These are phyloP conservation scores for Enteromius fasciolatus DNA, from an alignment of 2,797 vertebrate species.

Conservation along the genomic window DNA sequence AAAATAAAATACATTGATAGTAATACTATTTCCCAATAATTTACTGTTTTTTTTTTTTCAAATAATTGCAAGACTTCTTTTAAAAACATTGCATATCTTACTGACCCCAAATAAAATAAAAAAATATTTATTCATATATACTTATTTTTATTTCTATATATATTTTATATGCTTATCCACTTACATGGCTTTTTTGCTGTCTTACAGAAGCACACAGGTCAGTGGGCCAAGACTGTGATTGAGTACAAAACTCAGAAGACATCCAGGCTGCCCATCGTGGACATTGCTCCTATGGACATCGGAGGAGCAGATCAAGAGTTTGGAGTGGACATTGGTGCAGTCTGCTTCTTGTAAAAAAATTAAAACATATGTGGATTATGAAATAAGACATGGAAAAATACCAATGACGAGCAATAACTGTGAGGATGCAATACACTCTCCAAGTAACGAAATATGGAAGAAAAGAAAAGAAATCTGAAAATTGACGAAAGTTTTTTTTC, in stretches of 20 bases:
- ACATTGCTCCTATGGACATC: conserved; percentile 98
- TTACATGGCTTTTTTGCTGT: conserved; percentile 1
- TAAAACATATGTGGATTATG: conserved; percentile 67
- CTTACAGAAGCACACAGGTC: conserved; percentile 92
- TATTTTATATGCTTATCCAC: background rate
- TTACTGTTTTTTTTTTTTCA: background rate
- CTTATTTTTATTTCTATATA: background rate
- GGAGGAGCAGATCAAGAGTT: conserved; percentile 97
- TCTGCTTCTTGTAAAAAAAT: conserved; percentile 95
- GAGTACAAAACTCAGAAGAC: conserved; percentile 99
- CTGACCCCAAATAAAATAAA: background rate
- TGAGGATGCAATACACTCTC: conserved; percentile 78
- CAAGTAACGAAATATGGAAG: conserved; percentile 78
- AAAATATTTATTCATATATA: background rate
- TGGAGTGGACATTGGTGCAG: conserved; percentile 93
- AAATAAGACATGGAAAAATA: conserved; percentile 71
- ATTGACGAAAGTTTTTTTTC: conserved; percentile 77
- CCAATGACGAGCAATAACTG: conserved; percentile 80
- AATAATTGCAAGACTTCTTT: background rate
- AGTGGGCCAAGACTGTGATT: conserved; percentile 96
- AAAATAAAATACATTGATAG: background rate
- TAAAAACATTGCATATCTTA: background rate
- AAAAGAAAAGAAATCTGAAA: conserved; percentile 74
- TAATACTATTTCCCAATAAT: background rate
- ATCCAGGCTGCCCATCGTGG: conserved; percentile 95